A percentile compares a stretch with the other conserved stretches of the same genome.
phyloP scores from a whole-genome alignment of 1,140 invertebrate genomes.

The Drosophila nebulosa region DNA sequence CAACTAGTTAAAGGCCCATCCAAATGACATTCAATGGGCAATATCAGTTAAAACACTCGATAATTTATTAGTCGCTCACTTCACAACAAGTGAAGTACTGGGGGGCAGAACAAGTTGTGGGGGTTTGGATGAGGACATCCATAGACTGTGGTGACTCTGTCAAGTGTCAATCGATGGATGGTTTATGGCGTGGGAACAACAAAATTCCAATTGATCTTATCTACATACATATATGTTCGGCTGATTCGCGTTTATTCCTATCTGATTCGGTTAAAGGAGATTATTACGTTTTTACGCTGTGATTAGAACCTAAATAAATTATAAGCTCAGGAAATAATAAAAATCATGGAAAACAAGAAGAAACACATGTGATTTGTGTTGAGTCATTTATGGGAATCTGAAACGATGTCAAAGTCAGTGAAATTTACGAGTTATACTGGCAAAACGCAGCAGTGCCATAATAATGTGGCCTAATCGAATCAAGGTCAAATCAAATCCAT shows the following conservation, averaged over 20 bases:
- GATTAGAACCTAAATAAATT: not conserved
- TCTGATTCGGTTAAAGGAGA: conserved; percentile 4
- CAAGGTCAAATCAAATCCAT: not conserved
- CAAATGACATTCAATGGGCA: not conserved
- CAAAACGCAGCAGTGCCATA: not conserved
- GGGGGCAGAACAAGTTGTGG: not conserved
- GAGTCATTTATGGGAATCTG: not conserved
- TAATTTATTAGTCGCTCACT: conserved; percentile 3
- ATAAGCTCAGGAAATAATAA: conserved; percentile 4
- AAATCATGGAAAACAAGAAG: not conserved
- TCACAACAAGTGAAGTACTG: not conserved
- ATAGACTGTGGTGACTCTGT: conserved; percentile 7
- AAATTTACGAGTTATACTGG: not conserved
- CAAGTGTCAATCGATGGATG: conserved; percentile 13
- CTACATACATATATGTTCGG: not conserved
- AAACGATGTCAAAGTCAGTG: not conserved
- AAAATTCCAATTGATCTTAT: not conserved
- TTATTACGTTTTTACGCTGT: not conserved
- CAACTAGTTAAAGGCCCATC: not conserved
- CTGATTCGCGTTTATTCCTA: conserved; percentile 18
- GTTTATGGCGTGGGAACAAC: conserved; percentile 34
- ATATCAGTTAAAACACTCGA: not conserved
- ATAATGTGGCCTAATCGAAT: not conserved
- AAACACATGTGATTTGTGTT: not conserved
- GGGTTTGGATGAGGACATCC: not conserved